A percentile compares a stretch with the other conserved stretches of the same genome.
These are phyloP conservation scores for Psittacara wagleri DNA, from an alignment of 2,113 vertebrate species.

Conservation along the genomic window DNA sequence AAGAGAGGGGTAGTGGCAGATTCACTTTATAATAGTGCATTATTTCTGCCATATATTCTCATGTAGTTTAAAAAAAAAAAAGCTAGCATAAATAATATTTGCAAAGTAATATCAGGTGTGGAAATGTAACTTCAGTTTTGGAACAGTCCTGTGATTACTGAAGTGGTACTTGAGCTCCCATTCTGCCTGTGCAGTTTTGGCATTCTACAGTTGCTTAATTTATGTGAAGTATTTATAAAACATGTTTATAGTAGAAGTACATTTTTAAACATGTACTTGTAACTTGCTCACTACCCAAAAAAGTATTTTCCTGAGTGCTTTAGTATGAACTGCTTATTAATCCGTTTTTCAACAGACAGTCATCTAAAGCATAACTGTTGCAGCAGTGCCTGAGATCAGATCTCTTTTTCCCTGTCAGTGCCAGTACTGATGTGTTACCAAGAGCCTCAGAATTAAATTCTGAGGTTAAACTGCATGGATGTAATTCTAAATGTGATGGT, in stretches of 20 bases:
- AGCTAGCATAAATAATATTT: not conserved
- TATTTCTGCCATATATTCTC: not conserved
- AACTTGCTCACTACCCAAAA: not conserved
- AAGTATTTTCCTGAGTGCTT: not conserved
- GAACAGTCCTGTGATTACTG: not conserved
- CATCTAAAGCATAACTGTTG: not conserved
- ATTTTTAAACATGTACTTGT: not conserved
- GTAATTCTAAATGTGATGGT: not conserved
- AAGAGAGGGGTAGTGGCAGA: not conserved
- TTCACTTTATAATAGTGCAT: not conserved
- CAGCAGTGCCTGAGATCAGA: not conserved
- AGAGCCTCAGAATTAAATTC: not conserved
- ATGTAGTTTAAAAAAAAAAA: not conserved
- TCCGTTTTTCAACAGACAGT: not conserved
- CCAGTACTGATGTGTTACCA: not conserved
- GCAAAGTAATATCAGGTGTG: not conserved
- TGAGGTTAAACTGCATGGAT: not conserved
- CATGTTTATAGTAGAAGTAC: not conserved
- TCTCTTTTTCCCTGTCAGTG: not conserved
- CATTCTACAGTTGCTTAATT: not conserved
- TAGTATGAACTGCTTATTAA: not conserved
- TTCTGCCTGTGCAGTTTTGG: not conserved
- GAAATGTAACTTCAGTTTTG: not conserved
- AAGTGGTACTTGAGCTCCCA: not conserved
- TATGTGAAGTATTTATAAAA: not conserved